These are phyloP conservation scores for Neodiprion virginianus DNA, from an alignment of 1,140 invertebrate genomes.

Conservation along the genomic window DNA sequence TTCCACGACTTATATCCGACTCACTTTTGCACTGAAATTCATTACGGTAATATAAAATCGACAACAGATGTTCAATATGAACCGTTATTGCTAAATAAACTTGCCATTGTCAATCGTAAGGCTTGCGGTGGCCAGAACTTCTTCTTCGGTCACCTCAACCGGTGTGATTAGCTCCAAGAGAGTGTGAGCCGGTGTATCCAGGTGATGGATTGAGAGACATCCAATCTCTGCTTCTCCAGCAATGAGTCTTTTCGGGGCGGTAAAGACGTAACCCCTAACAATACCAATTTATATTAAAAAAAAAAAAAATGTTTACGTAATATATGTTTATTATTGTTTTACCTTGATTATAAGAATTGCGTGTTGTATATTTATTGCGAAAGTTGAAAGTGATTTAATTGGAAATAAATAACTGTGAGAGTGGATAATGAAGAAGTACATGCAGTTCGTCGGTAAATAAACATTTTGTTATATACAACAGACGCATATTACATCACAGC, in stretches of 20 bases:
- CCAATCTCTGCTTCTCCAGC: conserved; percentile 54
- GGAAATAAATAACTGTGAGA: too few species aligned
- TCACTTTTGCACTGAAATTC: too few species aligned
- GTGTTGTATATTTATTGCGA: too few species aligned
- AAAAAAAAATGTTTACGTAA: too few species aligned
- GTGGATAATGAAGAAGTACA: too few species aligned
- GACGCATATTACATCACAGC: too few species aligned
- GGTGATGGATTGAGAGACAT: conserved; percentile 58
- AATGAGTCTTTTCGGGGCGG: conserved; percentile 54
- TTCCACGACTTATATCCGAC: background rate
- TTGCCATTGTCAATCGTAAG: conserved; percentile 48
- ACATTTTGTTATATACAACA: too few species aligned
- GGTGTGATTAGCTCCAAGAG: conserved; percentile 49
- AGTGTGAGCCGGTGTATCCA: conserved; percentile 55
- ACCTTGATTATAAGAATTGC: too few species aligned
- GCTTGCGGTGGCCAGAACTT: conserved; percentile 45
- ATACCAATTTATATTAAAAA: conserved; percentile 2
- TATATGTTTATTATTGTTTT: too few species aligned
- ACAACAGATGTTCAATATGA: background rate
- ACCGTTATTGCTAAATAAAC: conserved; percentile 16
- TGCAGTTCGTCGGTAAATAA: too few species aligned
- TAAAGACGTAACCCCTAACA: conserved; percentile 58
- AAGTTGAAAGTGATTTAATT: too few species aligned
- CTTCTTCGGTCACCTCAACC: conserved; percentile 31
- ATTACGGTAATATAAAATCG: too few species aligned